A percentile compares a stretch with the other conserved stretches of the same genome.
phyloP scores from a whole-genome alignment of 2,888 invertebrate species.

The Cerastoderma edule region DNA sequence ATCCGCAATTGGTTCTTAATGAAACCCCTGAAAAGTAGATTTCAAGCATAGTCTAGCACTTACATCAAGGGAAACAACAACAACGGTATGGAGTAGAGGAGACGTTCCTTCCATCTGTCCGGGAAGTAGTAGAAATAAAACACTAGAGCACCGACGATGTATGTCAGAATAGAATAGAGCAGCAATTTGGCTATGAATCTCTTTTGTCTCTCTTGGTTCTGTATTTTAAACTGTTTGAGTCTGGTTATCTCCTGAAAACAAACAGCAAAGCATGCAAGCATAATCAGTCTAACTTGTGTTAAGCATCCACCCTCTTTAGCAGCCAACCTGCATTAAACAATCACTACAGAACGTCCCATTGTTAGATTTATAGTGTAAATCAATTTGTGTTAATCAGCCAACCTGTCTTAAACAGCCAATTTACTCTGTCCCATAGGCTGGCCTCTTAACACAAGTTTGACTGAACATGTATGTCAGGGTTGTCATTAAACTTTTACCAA shows the following conservation, averaged over 20 bases:
- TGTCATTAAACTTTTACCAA: too few relatives aligned
- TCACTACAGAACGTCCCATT: not conserved
- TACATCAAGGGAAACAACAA: conserved; percentile 93
- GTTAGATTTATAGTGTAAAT: not conserved
- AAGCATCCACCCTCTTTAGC: not conserved
- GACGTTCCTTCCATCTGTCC: conserved; percentile 89
- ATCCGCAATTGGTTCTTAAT: too few relatives aligned
- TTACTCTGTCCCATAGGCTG: not conserved
- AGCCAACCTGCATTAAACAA: not conserved
- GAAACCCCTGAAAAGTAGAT: too few relatives aligned
- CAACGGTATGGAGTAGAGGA: conserved; percentile 91
- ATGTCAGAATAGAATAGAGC: conserved; percentile 85
- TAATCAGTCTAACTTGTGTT: too few relatives aligned
- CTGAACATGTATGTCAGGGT: too few relatives aligned
- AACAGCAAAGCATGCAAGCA: conserved; percentile 24
- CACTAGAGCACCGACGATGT: conserved; percentile 88
- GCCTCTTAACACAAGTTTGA: too few relatives aligned
- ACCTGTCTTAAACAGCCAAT: not conserved
- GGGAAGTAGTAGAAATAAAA: conserved; percentile 93
- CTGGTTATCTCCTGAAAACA: conserved; percentile 88
- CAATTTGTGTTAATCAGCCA: not conserved
- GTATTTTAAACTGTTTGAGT: conserved; percentile 91
- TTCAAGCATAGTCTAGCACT: too few relatives aligned
- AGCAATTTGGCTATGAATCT: conserved; percentile 92
- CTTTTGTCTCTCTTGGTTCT: conserved; percentile 92